phyloP scores from a whole-genome alignment of 2,113 vertebrate genomes.

The Passer montanus region DNA sequence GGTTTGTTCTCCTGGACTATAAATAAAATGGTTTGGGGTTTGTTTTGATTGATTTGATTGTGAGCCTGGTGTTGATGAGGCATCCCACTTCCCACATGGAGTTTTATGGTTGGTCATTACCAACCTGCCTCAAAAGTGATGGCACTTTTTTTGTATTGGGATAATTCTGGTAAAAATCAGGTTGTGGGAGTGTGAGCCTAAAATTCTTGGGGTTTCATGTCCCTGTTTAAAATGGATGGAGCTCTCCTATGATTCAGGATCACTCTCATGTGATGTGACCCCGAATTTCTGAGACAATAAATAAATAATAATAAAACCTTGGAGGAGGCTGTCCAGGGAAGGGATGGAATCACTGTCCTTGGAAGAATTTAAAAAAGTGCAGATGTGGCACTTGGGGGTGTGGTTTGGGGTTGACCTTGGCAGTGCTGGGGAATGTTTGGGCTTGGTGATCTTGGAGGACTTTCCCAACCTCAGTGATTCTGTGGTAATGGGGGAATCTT shows the following conservation, averaged over 20 bases:
- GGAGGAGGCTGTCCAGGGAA: neutral
- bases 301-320: neutral
- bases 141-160: neutral
- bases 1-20: conserved; percentile 11
- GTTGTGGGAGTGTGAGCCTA: too few species aligned
- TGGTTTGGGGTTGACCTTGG: neutral
- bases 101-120: neutral
- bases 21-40: conserved; percentile 7
- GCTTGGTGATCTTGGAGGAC: too few species aligned
- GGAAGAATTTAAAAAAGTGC: neutral
- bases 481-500: neutral
- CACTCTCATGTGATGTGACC: accelerated
- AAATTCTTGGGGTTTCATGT: neutral
- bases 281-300: neutral
- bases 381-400: neutral
- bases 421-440: neutral
- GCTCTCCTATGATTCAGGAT: accelerated
- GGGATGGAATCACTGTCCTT: neutral
- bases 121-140: neutral
- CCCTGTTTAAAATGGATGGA: neutral
- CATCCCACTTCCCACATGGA: neutral
- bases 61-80: neutral
- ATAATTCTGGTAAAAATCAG: neutral
- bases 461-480: neutral
- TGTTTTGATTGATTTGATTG: neutral